Evolutionary conservation across 2,888 invertebrate species (phyloP), one percentile per base, ranked within the genome.

Genomic region (Amiota mariae): DNA sequence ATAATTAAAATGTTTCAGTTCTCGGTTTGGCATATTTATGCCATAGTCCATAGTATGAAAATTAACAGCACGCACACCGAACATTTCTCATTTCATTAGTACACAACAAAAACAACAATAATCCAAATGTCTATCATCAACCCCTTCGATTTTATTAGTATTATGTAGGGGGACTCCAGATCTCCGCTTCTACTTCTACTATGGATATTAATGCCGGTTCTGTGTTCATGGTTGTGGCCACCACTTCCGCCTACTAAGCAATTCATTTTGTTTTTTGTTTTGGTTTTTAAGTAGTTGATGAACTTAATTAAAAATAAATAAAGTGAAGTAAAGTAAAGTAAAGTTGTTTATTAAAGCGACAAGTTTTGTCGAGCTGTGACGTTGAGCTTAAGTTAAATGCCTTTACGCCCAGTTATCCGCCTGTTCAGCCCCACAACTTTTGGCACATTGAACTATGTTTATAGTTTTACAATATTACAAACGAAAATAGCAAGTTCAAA

Each of bases 291-390:
- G 78, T 85, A 85, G 85, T 86, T 85, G 77, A 78, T 78, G 84
- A 84, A 83, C 84, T 80, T 85, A 85, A 83, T 83, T 83, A 85
- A 83, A 83, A 82, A 85, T 85, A 79, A 83, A 76, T 80, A 81
- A 80, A 73, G 76, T 80, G 83, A 82, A 73, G 63, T 78, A 83
- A 59, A 73, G 76, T 80, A 81, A 82, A 73, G 63, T 78, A 83
- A 59, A 82, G 75, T 79, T 83, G 79, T 75, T 81, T 81, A 85
- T 85, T 84, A 85, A 84, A 77, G 82, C 77, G 70, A 66, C 77
- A 76, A 76, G 20, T 47, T 68, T 71, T 59, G 9, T 36, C 8
- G 36, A 6, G 36, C 36, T 36, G 8, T 36, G 36, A 6, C 6
- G 36, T 36, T 36, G 6, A 36, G 36, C 36, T 36, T 36, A 4